Base-by-base conservation (phyloP, 2,113 vertebrate genomes). In the Sclerurus mexicanus region DNA sequence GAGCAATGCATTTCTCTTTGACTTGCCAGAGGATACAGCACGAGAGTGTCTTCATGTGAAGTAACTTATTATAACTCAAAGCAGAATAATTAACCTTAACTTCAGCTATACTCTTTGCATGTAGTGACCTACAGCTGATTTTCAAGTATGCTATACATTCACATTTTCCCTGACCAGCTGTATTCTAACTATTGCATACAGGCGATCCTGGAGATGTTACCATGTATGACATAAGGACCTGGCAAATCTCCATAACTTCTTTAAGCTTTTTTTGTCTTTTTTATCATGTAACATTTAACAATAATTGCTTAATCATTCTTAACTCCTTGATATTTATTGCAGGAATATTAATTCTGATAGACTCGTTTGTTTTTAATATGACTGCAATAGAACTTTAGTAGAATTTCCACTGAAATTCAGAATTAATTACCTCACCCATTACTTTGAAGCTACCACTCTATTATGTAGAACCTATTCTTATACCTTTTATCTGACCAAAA, bases 351-450 rank as follows among this genome's bases (percentile, higher is more conserved):
- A 95, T 96, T 97, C 94, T 97, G 90, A 95, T 91, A 47, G 62
- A 72, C 47, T 96, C 15, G 4, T 95, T 96, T 96, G 91, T 60
- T 89, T 67, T 97, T 97, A 95, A 95, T 94, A 83, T 50, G 75
- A 52, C 78, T 97, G 81, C n/a, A 37, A 85, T 53, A 97, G 91
- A 93, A 96, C 80, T 93, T 97, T 18, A 89, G 64, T 37, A 94
- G 88, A 91, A 95, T 95, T 96, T 97, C 84, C 55, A 53, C 71
- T 82, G 89, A 95, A 97, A 97, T 96, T 96, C 88, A 86, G 68
- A 93, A 96, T 97, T 94, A 93, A 97, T 97, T 97, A 96, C 59
- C 8, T 95, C 85, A 35, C 77, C 86, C 71, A 79, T 96, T 95
- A 94, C 83, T 96, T 96, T 88, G 93, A 96, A 96, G 58, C 30